phyloP scores from a whole-genome alignment of 1,140 invertebrate genomes.

The Lethrus apterus region DNA sequence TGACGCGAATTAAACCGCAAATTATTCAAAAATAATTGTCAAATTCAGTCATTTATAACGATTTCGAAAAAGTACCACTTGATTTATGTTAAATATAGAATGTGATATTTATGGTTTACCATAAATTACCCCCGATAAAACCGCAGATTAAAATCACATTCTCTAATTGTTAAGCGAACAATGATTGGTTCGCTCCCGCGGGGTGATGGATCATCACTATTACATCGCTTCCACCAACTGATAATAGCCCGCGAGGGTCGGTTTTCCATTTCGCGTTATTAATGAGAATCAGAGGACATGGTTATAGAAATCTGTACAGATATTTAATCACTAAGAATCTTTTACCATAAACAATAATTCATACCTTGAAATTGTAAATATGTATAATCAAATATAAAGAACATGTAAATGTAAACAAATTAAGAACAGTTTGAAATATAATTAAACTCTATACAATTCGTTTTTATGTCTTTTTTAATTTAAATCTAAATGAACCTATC shows the following conservation, averaged over 20 bases:
- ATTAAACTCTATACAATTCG: no score
- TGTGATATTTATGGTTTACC: conserved; percentile 5
- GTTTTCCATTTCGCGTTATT: conserved; percentile 21
- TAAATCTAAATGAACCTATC: no score
- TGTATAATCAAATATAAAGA: no score
- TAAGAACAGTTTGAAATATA: no score
- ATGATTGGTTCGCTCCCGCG: conserved; percentile 22
- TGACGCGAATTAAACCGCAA: background rate
- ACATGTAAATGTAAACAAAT: no score
- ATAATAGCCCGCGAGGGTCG: conserved; percentile 19
- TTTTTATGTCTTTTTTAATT: no score
- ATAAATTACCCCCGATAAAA: conserved; percentile 17
- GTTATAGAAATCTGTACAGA: conserved; percentile 15
- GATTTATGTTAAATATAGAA: no score
- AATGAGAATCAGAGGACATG: conserved; percentile 20
- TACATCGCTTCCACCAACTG: conserved; percentile 17
- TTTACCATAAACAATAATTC: no score
- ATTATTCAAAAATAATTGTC: conserved; percentile 2
- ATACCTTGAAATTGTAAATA: no score
- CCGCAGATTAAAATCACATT: conserved; percentile 28
- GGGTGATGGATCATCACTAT: conserved; percentile 26
- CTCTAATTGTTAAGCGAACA: conserved; percentile 26
- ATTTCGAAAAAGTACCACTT: no score
- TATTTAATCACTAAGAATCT: no score
- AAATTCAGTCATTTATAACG: background rate